Conservation (phyloP, 1,140 invertebrate species). For the Leptopilina clavipes region DNA sequence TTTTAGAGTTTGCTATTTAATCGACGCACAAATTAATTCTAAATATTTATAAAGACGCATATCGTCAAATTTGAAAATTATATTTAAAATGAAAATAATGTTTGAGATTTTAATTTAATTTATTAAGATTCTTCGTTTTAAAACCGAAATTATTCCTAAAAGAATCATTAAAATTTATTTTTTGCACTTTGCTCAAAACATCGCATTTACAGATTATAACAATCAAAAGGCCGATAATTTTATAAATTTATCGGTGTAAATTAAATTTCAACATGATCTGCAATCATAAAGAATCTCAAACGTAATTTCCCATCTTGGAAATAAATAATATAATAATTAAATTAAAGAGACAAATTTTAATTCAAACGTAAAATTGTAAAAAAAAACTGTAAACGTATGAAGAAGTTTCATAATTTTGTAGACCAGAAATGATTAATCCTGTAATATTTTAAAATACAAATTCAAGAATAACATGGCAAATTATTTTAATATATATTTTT, state of each 20-base stretch:
- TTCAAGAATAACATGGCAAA: too few relatives aligned
- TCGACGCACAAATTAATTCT: constrained; percentile 6
- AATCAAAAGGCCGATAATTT: not conserved
- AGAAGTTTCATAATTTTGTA: constrained; percentile 11
- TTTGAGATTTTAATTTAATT: not conserved
- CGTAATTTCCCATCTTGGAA: not conserved
- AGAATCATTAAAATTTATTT: not conserved
- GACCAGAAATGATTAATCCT: constrained; percentile 7
- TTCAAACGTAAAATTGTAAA: not conserved
- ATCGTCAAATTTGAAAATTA: not conserved
- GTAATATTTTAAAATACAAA: not conserved
- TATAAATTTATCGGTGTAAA: not conserved
- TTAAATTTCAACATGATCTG: not conserved
- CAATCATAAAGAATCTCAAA: constrained; percentile 14
- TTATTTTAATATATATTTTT: too few relatives aligned
- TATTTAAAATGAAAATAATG: not conserved
- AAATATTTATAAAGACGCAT: not conserved
- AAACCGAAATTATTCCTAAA: not conserved
- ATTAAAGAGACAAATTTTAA: not conserved
- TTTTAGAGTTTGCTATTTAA: not conserved
- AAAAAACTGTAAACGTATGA: not conserved
- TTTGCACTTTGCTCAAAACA: constrained; percentile 15
- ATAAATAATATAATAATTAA: not conserved
- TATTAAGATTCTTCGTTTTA: not conserved
- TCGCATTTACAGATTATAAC: constrained; percentile 5